Percentiles rank a stretch among this genome's conserved stretches.
Conservation (phyloP, 2,113 vertebrate genomes). For the Percina caprodes region DNA sequence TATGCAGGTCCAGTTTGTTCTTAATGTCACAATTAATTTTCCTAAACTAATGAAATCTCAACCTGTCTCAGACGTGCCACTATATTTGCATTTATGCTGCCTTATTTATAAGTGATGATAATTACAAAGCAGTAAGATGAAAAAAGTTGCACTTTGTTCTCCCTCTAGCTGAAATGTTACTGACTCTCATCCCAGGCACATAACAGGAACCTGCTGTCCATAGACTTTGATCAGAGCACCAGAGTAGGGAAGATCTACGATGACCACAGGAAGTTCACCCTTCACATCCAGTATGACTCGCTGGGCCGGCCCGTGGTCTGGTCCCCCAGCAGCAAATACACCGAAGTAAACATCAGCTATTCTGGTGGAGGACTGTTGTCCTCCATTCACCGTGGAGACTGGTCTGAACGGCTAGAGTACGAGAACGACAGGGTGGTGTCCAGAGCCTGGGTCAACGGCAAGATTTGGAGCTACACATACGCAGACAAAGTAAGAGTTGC, state of each 20-base stretch:
- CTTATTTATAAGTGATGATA: slow-evolving; percentile 40
- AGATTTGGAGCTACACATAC: slow-evolving; percentile 99
- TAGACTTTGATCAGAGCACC: slow-evolving; percentile 95
- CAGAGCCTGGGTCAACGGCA: slow-evolving; percentile 96
- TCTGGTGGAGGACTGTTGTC: slow-evolving; percentile 90
- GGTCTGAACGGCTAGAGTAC: slow-evolving; percentile 96
- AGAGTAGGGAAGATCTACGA: slow-evolving; percentile 98
- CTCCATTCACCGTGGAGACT: slow-evolving; percentile 93
- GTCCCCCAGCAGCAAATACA: slow-evolving; percentile 97
- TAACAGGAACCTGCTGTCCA: slow-evolving; percentile 97
- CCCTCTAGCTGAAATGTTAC: slow-evolving; percentile 8
- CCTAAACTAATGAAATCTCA: slow-evolving; percentile 61
- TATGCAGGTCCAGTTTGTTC: slow-evolving; percentile 50
- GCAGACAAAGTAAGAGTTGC: slow-evolving; percentile 90
- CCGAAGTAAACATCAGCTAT: slow-evolving; percentile 96
- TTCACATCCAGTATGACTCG: slow-evolving; percentile 94
- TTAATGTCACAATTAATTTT: slow-evolving; percentile 72
- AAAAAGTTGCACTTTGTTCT: slow-evolving; percentile 16
- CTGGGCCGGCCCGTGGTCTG: slow-evolving; percentile 93
- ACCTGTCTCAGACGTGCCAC: slow-evolving; percentile 35
- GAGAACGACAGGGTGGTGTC: slow-evolving; percentile 94
- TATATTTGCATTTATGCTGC: slow-evolving; percentile 33
- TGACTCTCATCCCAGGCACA: slow-evolving; percentile 86
- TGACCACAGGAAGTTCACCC: slow-evolving; percentile 98
- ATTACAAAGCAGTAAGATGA: slow-evolving; percentile 44